Percentiles rank a stretch among this genome's conserved stretches.
These are phyloP conservation scores for Pheosia tremula DNA, from an alignment of 2,888 invertebrate species.

Conservation along the genomic window DNA sequence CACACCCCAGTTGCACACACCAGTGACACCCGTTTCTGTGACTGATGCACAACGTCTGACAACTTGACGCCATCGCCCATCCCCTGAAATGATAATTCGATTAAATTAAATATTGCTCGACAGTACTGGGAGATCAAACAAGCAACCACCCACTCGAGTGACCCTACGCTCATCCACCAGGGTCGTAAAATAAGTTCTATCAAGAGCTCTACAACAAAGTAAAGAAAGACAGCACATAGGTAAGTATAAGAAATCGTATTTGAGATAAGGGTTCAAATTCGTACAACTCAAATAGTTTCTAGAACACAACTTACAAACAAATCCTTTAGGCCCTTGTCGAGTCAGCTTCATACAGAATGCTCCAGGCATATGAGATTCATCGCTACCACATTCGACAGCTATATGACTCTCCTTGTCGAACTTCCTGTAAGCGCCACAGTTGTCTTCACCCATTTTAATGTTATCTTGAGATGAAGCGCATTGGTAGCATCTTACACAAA, in stretches of 20 bases:
- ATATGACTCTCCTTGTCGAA: slow-evolving; percentile 95
- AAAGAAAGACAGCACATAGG: not conserved
- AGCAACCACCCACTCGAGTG: no score
- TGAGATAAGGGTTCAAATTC: no score
- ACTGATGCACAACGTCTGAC: slow-evolving; percentile 95
- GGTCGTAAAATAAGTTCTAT: no score
- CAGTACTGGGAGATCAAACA: not conserved
- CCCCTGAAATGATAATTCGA: slow-evolving; percentile 87
- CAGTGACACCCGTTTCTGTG: slow-evolving; percentile 95
- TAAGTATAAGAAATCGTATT: no score
- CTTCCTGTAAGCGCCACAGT: slow-evolving; percentile 94
- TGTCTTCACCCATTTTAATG: slow-evolving; percentile 87
- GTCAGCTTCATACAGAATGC: slow-evolving; percentile 98
- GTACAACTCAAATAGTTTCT: no score
- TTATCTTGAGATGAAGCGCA: slow-evolving; percentile 94
- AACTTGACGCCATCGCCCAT: slow-evolving; percentile 97
- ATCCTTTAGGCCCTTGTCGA: slow-evolving; percentile 96
- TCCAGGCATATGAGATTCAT: slow-evolving; percentile 97
- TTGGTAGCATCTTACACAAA: slow-evolving; percentile 95
- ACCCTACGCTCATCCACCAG: no score
- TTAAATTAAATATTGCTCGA: slow-evolving; percentile 5
- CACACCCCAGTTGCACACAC: slow-evolving; percentile 98
- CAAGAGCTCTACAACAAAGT: no score
- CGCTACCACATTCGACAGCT: slow-evolving; percentile 96
- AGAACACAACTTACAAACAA: slow-evolving; percentile 90